Evolutionary conservation across 2,113 vertebrate species (phyloP).

Genomic region (Platichthys stellatus): DNA sequence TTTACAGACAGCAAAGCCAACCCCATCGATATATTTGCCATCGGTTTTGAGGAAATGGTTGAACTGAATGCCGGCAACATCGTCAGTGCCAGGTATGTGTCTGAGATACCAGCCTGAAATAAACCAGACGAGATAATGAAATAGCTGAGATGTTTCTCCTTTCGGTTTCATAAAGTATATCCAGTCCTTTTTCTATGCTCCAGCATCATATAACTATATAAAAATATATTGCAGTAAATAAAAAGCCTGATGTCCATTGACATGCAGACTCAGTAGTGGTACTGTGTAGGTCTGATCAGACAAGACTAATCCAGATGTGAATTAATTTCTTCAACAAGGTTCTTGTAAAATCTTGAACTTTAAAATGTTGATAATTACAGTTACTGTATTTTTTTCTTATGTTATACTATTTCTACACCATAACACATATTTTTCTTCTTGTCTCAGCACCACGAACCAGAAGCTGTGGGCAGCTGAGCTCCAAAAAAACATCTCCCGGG

Average conservation of each 20-base stretch:
- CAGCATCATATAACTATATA: too few species aligned
- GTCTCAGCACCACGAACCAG: conserved; percentile 94
- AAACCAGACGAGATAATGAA: not conserved
- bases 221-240: too few species aligned
- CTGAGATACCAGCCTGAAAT: not conserved
- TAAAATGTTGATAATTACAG: too few species aligned
- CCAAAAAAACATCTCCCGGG: conserved; percentile 95
- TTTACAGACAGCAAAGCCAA: conserved; percentile 88
- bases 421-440: conserved; percentile 19
- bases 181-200: too few species aligned
- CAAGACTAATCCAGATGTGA: too few species aligned
- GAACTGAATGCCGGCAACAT: conserved; percentile 99
- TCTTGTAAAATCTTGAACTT: too few species aligned
- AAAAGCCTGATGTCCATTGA: too few species aligned
- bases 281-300: too few species aligned
- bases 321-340: too few species aligned
- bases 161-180: too few species aligned
- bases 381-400: not conserved
- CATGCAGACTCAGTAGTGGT: too few species aligned
- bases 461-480: conserved; percentile 98
- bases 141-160: not conserved
- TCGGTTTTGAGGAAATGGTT: conserved; percentile 99
- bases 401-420: not conserved
- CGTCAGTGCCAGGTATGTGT: conserved; percentile 93
- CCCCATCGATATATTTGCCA: conserved; percentile 95